Conservation (phyloP, 2,113 vertebrate species). For the Melanerpes aurifrons region DNA sequence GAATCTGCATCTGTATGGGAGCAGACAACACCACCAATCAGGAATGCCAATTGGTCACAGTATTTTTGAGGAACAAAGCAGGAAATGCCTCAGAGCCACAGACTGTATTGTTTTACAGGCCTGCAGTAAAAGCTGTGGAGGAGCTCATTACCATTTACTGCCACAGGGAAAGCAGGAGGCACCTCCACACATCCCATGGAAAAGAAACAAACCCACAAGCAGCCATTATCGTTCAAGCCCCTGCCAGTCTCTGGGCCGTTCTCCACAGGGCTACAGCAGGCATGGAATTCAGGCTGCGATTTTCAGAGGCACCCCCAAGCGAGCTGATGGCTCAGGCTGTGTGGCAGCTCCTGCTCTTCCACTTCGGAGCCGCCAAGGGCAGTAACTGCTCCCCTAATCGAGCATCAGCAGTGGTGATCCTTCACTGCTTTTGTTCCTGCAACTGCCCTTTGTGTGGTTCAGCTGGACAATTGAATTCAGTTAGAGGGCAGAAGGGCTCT, state of each 20-base stretch:
- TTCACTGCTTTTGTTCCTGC: conserved; percentile 3
- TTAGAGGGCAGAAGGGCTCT: not conserved
- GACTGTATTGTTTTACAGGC: not conserved
- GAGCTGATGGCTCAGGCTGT: conserved; percentile 11
- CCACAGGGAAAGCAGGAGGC: not conserved
- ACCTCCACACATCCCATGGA: conserved; percentile 1
- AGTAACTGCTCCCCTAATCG: conserved; percentile 37
- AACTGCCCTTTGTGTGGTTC: not conserved
- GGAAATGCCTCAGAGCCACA: not conserved
- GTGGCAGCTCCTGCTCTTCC: not conserved
- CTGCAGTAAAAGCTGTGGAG: not conserved
- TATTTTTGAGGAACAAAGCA: not conserved
- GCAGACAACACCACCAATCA: not conserved
- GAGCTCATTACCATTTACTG: not conserved
- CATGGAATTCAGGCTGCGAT: conserved; percentile 1
- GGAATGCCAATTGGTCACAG: not conserved
- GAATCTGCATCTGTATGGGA: not conserved
- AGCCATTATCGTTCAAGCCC: conserved; percentile 18
- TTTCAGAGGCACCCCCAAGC: conserved; percentile 12
- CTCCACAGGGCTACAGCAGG: conserved; percentile 1
- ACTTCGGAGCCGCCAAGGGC: not conserved
- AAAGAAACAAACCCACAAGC: not conserved
- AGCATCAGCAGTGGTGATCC: not conserved
- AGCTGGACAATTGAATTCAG: not conserved
- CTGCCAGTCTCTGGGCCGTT: not conserved